phyloP scores from a whole-genome alignment of 2,888 invertebrate genomes.

The Caenorhabditis macrosperma region DNA sequence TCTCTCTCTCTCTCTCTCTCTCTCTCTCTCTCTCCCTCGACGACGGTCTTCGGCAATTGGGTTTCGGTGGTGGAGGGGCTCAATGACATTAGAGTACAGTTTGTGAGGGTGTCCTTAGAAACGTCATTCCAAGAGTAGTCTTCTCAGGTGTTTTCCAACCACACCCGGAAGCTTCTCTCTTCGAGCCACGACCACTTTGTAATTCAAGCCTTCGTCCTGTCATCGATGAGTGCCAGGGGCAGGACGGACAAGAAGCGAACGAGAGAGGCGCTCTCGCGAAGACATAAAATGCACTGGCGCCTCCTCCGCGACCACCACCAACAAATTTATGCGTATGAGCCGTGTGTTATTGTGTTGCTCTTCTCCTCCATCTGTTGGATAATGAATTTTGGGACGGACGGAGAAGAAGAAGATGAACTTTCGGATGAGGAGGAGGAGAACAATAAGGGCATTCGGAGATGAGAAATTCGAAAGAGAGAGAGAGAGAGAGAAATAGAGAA shows the following conservation, averaged over 20 bases:
- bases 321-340: slow-evolving; percentile 32
- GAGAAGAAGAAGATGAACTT: slow-evolving; percentile 18
- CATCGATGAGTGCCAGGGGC: slow-evolving; percentile 3
- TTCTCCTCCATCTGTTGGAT: not conserved
- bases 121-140: no score
- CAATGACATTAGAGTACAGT: no score
- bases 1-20: not conserved
- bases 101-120: no score
- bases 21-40: not conserved
- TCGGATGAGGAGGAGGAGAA: not conserved
- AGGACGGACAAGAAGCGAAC: not conserved
- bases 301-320: slow-evolving; percentile 6
- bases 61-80: not conserved
- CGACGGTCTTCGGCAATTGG: slow-evolving; percentile 4
- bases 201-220: slow-evolving; percentile 30
- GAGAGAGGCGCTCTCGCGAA: not conserved
- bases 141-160: not conserved
- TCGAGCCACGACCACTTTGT: slow-evolving; percentile 19
- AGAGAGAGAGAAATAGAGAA: not conserved
- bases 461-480: slow-evolving; percentile 3
- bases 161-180: not conserved
- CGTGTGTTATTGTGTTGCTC: slow-evolving; percentile 18
- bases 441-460: slow-evolving; percentile 1
- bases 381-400: slow-evolving; percentile 9
- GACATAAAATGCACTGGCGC: slow-evolving; percentile 38